Conservation (phyloP, 2,797 vertebrate genomes). For the Phoeniculus purpureus region DNA sequence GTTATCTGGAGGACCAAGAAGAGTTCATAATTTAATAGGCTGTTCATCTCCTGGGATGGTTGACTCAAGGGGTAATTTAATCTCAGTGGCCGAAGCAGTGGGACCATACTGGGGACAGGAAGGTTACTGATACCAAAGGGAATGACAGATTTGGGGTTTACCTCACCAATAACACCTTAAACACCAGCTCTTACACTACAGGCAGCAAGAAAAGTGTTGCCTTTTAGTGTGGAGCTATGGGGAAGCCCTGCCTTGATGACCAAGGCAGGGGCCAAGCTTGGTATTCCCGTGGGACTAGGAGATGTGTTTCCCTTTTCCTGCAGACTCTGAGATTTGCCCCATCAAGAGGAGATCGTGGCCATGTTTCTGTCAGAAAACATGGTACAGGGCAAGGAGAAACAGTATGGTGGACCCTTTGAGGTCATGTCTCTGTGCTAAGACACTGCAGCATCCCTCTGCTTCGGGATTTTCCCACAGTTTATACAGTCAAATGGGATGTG, state of each 20-base stretch:
- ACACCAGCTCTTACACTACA: neutral
- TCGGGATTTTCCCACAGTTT: fast-evolving
- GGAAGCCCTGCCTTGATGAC: neutral
- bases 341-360: fast-evolving
- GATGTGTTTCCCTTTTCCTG: neutral
- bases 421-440: neutral
- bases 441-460: neutral
- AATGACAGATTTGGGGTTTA: neutral
- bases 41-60: neutral
- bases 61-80: too few species aligned
- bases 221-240: neutral
- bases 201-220: neutral
- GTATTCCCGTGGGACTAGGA: neutral
- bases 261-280: neutral
- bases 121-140: neutral
- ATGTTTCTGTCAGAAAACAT: neutral
- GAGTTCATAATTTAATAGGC: neutral
- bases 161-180: neutral
- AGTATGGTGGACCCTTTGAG: neutral
- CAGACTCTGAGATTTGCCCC: neutral
- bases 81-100: neutral
- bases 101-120: neutral
- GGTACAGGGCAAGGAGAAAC: neutral
- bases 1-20: neutral
- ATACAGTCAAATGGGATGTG: neutral